Percentiles rank a stretch among this genome's conserved stretches.
Conservation (phyloP, 2,797 vertebrate genomes). For the Acrossocheilus fasciatus region DNA sequence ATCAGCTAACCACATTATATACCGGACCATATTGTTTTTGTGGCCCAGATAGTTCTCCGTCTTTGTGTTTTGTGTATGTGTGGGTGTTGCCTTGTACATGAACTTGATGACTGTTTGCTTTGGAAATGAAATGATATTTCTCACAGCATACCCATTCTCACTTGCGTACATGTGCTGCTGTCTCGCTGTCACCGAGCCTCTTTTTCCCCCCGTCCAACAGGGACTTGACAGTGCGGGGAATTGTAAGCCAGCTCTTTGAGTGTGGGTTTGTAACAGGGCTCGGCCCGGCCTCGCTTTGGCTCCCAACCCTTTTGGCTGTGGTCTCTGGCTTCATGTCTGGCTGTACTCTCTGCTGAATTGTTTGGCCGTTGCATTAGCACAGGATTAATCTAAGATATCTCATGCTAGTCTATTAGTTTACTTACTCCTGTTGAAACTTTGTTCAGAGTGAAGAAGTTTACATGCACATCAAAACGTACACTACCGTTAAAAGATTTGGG, state of each 20-base stretch:
- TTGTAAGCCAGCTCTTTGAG: conserved; percentile 44
- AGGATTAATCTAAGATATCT: conserved; percentile 31
- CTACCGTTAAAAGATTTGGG: background rate
- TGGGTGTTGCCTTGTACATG: conserved; percentile 40
- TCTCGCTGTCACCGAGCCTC: conserved; percentile 36
- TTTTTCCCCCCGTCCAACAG: conserved; percentile 40
- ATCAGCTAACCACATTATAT: conserved; percentile 33
- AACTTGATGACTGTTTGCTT: conserved; percentile 53
- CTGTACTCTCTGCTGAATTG: conserved; percentile 38
- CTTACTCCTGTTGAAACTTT: conserved; percentile 28
- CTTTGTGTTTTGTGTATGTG: conserved; percentile 30
- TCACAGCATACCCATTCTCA: conserved; percentile 47
- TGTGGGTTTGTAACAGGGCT: conserved; percentile 39
- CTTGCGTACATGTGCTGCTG: conserved; percentile 42
- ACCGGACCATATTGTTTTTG: conserved; percentile 10
- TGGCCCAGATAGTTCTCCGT: conserved; percentile 14
- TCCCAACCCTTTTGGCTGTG: conserved; percentile 30
- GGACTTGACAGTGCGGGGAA: conserved; percentile 47
- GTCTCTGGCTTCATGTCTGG: conserved; percentile 39
- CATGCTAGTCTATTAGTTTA: conserved; percentile 7
- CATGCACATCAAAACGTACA: background rate
- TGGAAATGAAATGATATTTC: conserved; percentile 49
- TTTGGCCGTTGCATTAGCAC: conserved; percentile 34
- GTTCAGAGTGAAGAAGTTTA: background rate
- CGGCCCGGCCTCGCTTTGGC: conserved; percentile 38